Percentiles rank a stretch among this genome's conserved stretches.
Evolutionary conservation across 2,113 vertebrate species (phyloP).

Genomic region (Urocynchramus pylzowi): DNA sequence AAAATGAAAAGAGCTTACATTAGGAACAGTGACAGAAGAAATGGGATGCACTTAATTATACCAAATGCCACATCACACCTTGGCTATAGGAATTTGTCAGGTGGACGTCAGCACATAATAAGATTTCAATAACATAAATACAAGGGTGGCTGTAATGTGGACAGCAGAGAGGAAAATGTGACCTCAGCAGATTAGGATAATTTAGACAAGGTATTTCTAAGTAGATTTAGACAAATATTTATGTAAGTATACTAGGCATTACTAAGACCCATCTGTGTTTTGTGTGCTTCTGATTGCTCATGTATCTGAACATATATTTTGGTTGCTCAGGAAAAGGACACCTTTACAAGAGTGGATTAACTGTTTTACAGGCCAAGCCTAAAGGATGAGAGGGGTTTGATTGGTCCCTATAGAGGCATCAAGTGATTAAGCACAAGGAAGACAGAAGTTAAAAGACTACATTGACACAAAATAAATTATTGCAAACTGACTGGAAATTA

Average conservation of each 20-base stretch:
- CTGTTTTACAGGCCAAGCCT: neutral
- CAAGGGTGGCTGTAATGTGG: neutral
- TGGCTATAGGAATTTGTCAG: neutral
- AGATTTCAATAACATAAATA: neutral
- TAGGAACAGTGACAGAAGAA: neutral
- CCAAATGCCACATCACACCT: neutral
- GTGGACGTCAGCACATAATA: neutral
- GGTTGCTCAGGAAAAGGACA: neutral
- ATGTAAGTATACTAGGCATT: neutral
- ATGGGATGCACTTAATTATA: neutral
- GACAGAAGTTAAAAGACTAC: neutral
- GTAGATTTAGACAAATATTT: neutral
- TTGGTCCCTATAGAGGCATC: neutral
- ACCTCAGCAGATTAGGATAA: neutral
- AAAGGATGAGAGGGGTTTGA: neutral
- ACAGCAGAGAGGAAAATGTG: neutral
- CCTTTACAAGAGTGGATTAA: neutral
- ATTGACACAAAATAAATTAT: neutral
- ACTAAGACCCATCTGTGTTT: neutral
- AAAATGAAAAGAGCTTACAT: neutral
- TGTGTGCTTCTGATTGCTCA: neutral
- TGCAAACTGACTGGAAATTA: neutral
- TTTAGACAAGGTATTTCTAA: neutral
- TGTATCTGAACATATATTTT: neutral
- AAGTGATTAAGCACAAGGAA: neutral